Evolutionary conservation across 2,888 invertebrate species (phyloP), one percentile per base, ranked within the genome.

Genomic region (Desoria tigrina): DNA sequence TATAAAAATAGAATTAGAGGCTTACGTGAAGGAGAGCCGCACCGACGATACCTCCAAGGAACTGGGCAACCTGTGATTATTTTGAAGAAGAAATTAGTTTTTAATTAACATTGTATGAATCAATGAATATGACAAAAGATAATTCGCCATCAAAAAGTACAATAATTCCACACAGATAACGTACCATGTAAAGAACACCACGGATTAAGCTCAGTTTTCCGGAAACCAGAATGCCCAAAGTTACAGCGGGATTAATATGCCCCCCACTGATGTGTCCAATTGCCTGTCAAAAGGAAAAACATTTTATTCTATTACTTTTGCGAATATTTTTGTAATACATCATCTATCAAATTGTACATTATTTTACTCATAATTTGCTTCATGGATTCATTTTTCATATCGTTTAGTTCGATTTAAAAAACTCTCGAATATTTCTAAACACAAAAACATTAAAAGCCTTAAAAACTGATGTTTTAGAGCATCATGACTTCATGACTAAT

Each of bases 191-290:
- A 1, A 75, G 56, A 14, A 72, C 56, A 16, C 74, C 75, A 14
- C 74, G 67, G 16, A 74, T 59, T 39, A 75, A 39, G 50, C 66
- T 67, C 68, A 75, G 70, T 62, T 75, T 72, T 27, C 75, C 75
- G 49, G 72, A 61, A 16, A 74, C 73, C 56, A 74, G 63, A 42
- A 74, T 63, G 16, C 74, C 75, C 37, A 75, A 32, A 3, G 75
- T 75, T 0, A 75, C 75, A 2, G 74, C 74, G 6, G 45, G 45
- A n/a, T 45, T 45, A 45, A 60, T 60, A 16, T 63, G 26, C 37
- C 65, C 66, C 49, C 66, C 74, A 45, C 67, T 69, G 42, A 75
- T 65, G 56, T 75, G 75, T 60, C 75, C 75, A 55, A 75, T 71
- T n/a, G 75, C 75, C 75, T 75, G 51, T 45, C 55, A 51, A 61